Percentiles rank a stretch among this genome's conserved stretches.
Evolutionary conservation across 1,140 invertebrate genomes (phyloP).

Genomic region (Phortica variegata): DNA sequence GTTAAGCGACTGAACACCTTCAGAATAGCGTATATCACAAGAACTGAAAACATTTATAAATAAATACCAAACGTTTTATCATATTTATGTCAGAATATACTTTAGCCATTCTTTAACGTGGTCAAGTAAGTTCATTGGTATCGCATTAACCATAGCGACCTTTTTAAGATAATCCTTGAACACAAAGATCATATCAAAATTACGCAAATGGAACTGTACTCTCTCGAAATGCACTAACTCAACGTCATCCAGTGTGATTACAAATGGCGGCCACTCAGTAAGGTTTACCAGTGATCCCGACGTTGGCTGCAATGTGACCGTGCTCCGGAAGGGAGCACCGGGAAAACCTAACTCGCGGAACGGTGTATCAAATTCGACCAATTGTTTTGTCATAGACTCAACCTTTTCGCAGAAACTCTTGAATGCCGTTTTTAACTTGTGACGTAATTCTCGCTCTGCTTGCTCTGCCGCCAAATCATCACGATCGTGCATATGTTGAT

Average conservation of each 20-base stretch:
- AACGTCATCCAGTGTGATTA: conserved; percentile 95
- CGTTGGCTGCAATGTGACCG: conserved; percentile 94
- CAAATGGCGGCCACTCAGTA: conserved; percentile 99
- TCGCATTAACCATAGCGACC: conserved; percentile 94
- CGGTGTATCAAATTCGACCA: conserved; percentile 98
- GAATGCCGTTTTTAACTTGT: conserved; percentile 96
- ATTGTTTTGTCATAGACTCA: conserved; percentile 92
- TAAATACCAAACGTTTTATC: background rate
- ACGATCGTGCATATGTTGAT: conserved; percentile 99
- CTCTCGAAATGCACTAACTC: conserved; percentile 98
- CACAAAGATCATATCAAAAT: conserved; percentile 99
- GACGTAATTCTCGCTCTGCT: conserved; percentile 92
- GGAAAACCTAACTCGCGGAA: conserved; percentile 97
- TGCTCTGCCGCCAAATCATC: conserved; percentile 99
- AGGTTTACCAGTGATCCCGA: conserved; percentile 95
- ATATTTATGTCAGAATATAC: conserved; percentile 62
- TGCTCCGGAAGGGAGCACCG: conserved; percentile 95
- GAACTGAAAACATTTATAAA: conserved; percentile 64
- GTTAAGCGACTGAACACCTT: conserved; percentile 97
- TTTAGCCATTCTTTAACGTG: conserved; percentile 99
- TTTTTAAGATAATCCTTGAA: conserved; percentile 98
- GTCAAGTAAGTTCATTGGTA: conserved; percentile 98
- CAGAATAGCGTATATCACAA: conserved; percentile 96
- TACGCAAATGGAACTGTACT: conserved; percentile 97
- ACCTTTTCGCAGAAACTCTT: conserved; percentile 99